phyloP scores from a whole-genome alignment of 2,113 vertebrate species.

The Toxotes chatareus region DNA sequence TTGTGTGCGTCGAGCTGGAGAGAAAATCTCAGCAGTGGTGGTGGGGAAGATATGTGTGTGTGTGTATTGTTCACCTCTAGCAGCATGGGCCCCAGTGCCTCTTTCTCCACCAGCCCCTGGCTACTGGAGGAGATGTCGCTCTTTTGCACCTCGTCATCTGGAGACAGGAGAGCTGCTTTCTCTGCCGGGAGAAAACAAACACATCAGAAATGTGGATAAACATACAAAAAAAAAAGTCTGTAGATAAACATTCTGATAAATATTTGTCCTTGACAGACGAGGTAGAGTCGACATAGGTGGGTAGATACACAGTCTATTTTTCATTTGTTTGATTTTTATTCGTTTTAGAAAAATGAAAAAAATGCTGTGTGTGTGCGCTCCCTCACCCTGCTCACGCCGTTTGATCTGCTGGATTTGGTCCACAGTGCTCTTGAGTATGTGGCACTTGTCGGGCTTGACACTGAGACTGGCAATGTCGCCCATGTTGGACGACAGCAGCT shows the following conservation, averaged over 20 bases:
- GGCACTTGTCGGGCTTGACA: slow-evolving; percentile 96
- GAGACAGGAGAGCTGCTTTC: slow-evolving; percentile 84
- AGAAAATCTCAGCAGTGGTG: neutral
- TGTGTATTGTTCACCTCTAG: slow-evolving; percentile 68
- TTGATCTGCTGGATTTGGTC: slow-evolving; percentile 98
- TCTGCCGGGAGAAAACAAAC: slow-evolving; percentile 75
- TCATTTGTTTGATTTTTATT: neutral
- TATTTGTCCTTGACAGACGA: too few relatives aligned
- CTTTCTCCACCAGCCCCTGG: slow-evolving; percentile 94
- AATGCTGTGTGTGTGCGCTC: neutral
- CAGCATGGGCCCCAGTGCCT: slow-evolving; percentile 86
- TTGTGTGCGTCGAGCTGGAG: neutral
- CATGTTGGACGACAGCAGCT: slow-evolving; percentile 94
- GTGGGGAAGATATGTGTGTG: neutral
- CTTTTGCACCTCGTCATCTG: slow-evolving; percentile 94
- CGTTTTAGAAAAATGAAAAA: neutral
- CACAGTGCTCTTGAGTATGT: slow-evolving; percentile 93
- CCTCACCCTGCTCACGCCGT: slow-evolving; percentile 91
- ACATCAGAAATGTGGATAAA: neutral
- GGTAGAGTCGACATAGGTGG: neutral
- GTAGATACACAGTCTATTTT: neutral
- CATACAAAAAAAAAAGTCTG: too few relatives aligned
- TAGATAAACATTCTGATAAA: neutral
- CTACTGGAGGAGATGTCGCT: slow-evolving; percentile 96
- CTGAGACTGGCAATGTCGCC: slow-evolving; percentile 92